phyloP scores from a whole-genome alignment of 2,797 vertebrate genomes.

The Clarias pachynema region DNA sequence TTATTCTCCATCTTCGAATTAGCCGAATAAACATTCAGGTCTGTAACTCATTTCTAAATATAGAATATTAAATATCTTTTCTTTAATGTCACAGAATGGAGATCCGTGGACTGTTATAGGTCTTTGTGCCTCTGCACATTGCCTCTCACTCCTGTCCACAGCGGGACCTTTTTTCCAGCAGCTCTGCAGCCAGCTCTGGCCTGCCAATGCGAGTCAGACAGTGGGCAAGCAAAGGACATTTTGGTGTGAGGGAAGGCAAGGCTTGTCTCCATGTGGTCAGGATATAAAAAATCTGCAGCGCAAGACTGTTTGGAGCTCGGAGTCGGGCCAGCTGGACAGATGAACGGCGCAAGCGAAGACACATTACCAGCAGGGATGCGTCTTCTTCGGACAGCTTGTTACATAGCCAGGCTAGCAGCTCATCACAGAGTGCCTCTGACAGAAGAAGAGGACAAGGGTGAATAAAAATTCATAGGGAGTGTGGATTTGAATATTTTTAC shows the following conservation, averaged over 20 bases:
- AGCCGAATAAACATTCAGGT: not conserved
- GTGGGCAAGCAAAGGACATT: slow-evolving; percentile 74
- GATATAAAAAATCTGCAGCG: slow-evolving; percentile 79
- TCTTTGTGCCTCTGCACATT: not conserved
- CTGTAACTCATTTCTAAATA: not conserved
- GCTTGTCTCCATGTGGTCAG: slow-evolving; percentile 83
- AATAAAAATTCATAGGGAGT: not conserved
- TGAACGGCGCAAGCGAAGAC: slow-evolving; percentile 76
- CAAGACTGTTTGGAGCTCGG: slow-evolving; percentile 73
- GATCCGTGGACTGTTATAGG: not conserved
- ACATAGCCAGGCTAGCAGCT: slow-evolving; percentile 82
- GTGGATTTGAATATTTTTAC: slow-evolving; percentile 30
- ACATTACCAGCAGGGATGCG: slow-evolving; percentile 60
- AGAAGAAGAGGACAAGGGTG: not conserved
- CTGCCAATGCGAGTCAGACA: slow-evolving; percentile 81
- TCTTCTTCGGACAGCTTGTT: slow-evolving; percentile 83
- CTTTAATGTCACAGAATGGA: not conserved
- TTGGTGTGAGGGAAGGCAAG: slow-evolving; percentile 78
- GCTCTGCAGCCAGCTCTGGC: slow-evolving; percentile 78
- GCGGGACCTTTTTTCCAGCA: slow-evolving; percentile 69
- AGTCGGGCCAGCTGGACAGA: slow-evolving; percentile 81
- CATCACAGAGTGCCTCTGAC: slow-evolving; percentile 64
- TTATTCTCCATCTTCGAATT: not conserved
- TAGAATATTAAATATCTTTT: not conserved
- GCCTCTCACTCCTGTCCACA: slow-evolving; percentile 34